Evolutionary conservation across 2,888 invertebrate species (phyloP).

Genomic region (Agrotis exclamationis): DNA sequence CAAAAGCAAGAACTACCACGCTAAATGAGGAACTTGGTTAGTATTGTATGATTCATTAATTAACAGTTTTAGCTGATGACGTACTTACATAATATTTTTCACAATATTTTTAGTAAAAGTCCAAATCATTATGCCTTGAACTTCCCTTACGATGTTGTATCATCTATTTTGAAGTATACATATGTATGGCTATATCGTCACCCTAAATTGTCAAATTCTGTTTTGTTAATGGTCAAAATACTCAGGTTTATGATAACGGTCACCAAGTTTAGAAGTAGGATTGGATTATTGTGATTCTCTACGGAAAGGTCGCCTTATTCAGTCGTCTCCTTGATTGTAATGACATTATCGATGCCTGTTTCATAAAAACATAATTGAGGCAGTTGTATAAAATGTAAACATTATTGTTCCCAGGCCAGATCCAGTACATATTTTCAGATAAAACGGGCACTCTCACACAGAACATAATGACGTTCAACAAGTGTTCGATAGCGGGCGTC

Average conservation of each 20-base stretch:
- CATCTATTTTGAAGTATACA: too few species aligned
- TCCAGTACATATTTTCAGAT: conserved; percentile 99
- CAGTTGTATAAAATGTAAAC: not conserved
- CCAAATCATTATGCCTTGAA: not conserved
- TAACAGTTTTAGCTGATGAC: not conserved
- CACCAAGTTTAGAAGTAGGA: too few species aligned
- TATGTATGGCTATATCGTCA: too few species aligned
- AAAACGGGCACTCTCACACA: conserved; percentile 99
- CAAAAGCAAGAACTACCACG: conserved; percentile 99
- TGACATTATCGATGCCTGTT: too few species aligned
- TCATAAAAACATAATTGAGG: not conserved
- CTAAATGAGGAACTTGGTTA: conserved; percentile 98
- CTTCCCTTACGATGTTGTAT: not conserved
- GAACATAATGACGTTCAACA: conserved; percentile 99
- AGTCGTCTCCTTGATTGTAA: too few species aligned
- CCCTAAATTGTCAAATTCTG: too few species aligned
- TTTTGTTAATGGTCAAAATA: not conserved
- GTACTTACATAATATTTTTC: not conserved
- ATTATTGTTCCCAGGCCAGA: conserved; percentile 93
- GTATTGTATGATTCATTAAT: conserved; percentile 43
- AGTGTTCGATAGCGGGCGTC: conserved; percentile 98
- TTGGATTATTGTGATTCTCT: too few species aligned
- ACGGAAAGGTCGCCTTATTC: too few species aligned
- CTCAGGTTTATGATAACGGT: not conserved
- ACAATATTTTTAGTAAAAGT: not conserved